Evolutionary conservation across 1,140 invertebrate genomes (phyloP), one percentile per base, ranked within the genome.

Genomic region (Gonioctena quinquepunctata): DNA sequence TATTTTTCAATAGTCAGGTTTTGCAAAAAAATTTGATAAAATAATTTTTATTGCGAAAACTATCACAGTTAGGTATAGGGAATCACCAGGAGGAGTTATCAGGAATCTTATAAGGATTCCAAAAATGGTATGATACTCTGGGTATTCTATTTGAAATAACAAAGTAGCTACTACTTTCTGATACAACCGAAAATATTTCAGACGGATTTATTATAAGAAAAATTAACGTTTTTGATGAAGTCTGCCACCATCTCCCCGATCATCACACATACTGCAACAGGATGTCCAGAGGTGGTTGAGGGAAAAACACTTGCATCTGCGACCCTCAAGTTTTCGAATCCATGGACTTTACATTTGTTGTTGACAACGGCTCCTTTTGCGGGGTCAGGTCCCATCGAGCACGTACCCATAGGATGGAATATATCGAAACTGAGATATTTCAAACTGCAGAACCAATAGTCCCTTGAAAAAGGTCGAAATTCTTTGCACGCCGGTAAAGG

Each of bases 401-500:
- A 83, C 6, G 83, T 84, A 16, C 78, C 76, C 6, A 74, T 68
- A 62, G 76, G 78, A 70, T 83, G 82, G 48, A 80, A 79, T 28
- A 76, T 65, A 2, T 76, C 70, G 25, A 73, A 75, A 28, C 77
- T 78, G 1, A 77, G 18, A 25, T 79, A 68, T 56, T 66, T 68
- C 6, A 82, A 71, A 11, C 74, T 69, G 71, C 81, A 83, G 26
- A 64, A 49, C 82, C 82, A 83, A 57, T 81, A 83, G 1, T 69
- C 71, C 42, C 67, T 68, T 0, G 69, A 54, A 22, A 63, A 52
- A 16, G 65, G 42, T 22, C 57, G 21, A 52, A 64, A 60, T 7
- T 70, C 7, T 62, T 52, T 65, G 82, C 93, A 94, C 0, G 86
- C 88, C 18, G 88, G 86, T 6, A 93, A 83, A 8, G 85, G 85